These are phyloP conservation scores for Brachionus plicatilis DNA, from an alignment of 1,140 invertebrate genomes.

Conservation along the genomic window DNA sequence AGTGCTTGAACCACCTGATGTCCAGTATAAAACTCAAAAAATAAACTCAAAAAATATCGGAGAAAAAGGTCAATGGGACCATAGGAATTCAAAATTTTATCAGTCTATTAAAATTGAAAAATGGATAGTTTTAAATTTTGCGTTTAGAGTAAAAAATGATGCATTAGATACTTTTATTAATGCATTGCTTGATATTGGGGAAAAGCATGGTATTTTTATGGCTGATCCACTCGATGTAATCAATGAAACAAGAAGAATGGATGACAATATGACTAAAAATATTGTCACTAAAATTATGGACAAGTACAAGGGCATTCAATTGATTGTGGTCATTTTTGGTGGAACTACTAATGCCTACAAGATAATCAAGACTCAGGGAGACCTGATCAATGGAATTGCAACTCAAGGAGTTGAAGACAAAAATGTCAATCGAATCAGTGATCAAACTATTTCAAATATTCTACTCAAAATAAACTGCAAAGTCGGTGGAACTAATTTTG, in stretches of 20 bases:
- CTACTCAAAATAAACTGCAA: constrained; percentile 99
- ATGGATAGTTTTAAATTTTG: constrained; percentile 99
- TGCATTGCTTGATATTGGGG: neutral
- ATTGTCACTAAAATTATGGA: neutral
- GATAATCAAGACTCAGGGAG: constrained; percentile 97
- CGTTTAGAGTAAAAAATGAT: constrained; percentile 60
- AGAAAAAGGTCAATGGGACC: constrained; percentile 94
- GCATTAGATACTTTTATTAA: neutral
- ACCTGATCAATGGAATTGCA: constrained; percentile 98
- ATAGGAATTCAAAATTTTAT: constrained; percentile 99
- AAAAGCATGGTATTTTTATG: constrained; percentile 9
- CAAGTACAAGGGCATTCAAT: neutral
- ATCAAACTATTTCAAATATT: constrained; percentile 98
- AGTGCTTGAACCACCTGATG: constrained; percentile 91
- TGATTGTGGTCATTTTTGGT: constrained; percentile 31
- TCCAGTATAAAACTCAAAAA: constrained; percentile 69
- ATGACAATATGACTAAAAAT: neutral
- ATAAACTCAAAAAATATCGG: neutral
- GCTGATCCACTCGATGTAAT: neutral
- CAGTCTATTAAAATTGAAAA: constrained; percentile 96
- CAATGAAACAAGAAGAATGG: neutral
- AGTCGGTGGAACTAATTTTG: constrained; percentile 96
- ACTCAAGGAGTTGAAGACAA: constrained; percentile 99
- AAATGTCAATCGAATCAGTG: constrained; percentile 98
- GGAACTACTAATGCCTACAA: constrained; percentile 86